phyloP scores from a whole-genome alignment of 1,140 invertebrate genomes.

The Drosophila yakuba region DNA sequence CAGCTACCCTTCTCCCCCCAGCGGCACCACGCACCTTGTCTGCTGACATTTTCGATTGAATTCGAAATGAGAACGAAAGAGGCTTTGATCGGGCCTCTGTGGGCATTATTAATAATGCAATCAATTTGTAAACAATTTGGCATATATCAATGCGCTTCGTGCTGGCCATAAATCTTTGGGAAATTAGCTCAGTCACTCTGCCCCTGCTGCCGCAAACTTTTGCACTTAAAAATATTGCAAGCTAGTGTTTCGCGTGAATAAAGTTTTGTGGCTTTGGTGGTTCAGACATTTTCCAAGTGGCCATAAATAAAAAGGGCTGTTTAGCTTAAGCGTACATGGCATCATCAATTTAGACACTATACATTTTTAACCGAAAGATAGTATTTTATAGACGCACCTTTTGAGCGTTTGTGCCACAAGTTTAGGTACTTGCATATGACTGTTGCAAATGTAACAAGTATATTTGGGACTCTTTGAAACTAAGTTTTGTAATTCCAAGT shows the following conservation, averaged over 20 bases:
- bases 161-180: constrained; percentile 71
- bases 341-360: not conserved
- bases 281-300: not conserved
- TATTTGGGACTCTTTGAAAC: not conserved
- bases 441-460: too few species aligned
- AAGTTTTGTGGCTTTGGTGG: not conserved
- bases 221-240: constrained; percentile 37
- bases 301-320: not conserved
- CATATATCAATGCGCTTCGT: constrained; percentile 79
- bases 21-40: constrained; percentile 18
- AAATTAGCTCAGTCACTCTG: constrained; percentile 60
- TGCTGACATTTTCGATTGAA: constrained; percentile 43
- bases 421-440: not conserved
- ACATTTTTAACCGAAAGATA: too few species aligned
- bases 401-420: too few species aligned
- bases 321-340: too few species aligned
- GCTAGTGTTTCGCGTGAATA: not conserved
- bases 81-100: constrained; percentile 38
- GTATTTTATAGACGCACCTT: too few species aligned
- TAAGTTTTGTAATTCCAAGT: not conserved
- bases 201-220: not conserved
- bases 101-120: constrained; percentile 81
- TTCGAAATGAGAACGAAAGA: constrained; percentile 56
- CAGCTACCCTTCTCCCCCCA: too few species aligned
- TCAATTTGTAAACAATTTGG: constrained; percentile 83